These are phyloP conservation scores for Trichosurus vulpecula DNA, from an alignment of 2,797 vertebrate species.

Conservation along the genomic window DNA sequence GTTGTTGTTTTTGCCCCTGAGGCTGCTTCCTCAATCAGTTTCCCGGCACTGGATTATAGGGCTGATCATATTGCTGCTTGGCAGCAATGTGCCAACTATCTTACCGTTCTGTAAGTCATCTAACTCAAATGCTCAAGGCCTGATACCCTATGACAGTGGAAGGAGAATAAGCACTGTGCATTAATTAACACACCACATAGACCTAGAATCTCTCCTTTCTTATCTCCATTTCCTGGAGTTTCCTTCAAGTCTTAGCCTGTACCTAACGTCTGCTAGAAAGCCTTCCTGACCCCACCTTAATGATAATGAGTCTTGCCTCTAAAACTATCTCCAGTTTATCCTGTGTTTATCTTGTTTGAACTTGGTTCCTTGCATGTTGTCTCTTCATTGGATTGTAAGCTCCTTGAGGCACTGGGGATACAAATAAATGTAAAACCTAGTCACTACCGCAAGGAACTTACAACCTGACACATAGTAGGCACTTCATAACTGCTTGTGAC, in stretches of 20 bases:
- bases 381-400: background rate
- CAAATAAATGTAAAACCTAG: background rate
- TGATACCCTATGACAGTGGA: background rate
- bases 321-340: background rate
- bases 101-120: background rate
- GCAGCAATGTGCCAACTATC: too few relatives aligned
- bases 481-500: background rate
- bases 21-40: background rate
- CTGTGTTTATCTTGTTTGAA: background rate
- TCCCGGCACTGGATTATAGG: background rate
- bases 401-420: background rate
- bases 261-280: background rate
- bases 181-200: background rate
- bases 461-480: background rate
- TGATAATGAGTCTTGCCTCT: background rate
- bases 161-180: background rate
- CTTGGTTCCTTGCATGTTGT: background rate
- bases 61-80: background rate
- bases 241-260: background rate
- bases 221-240: background rate
- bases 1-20: background rate
- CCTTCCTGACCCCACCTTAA: background rate
- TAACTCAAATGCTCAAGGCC: background rate
- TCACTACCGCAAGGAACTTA: background rate
- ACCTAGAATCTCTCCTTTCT: background rate